Base-by-base conservation (phyloP, 1,140 invertebrate genomes). In the Drosophila kanapiae region DNA sequence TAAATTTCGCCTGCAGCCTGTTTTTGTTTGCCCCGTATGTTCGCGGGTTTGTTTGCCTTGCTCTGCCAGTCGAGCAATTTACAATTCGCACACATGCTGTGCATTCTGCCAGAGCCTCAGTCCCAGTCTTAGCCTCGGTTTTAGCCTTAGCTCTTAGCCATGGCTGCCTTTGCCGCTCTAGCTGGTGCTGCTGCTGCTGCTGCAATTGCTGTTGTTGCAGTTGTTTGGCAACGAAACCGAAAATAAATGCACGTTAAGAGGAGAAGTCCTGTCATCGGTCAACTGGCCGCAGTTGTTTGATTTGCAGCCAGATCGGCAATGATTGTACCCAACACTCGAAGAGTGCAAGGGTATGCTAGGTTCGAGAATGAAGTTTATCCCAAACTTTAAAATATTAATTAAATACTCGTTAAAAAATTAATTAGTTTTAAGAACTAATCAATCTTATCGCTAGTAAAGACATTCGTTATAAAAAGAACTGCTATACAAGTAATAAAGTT, bases 1-100 rank as follows among this genome's bases (percentile, higher is more conserved):
- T 78, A 64, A 63, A 71, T 78, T 87, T 80, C 71, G 31, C 67
- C 67, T 70, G 59, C 85, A 72, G 65, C 85, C 82, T 81, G 85
- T 90, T 84, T 90, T 81, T 90, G 75, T 81, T 90, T 78, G 63
- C 47, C 47, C 37, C 31, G 47, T 65, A 47, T 69, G 60, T 51
- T 70, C 31, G 40, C 53, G 45, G 54, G 53, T 72, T 71, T 72
- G 69, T 72, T 72, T 72, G 68, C 68, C 68, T 60, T 72, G 70
- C 67, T 72, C 70, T 90, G 81, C 69, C 82, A 84, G 76, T 63
- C 56, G 54, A 80, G 75, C 82, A 90, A 90, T 85, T 88, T 90
- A 81, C 78, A 90, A 88, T 84, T 81, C 85, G 85, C 81, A 85
- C 85, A 88, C 85, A 88, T 88, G 85, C 85, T 88, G 85, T 65